Evolutionary conservation across 2,113 vertebrate species (phyloP), one percentile per base, ranked within the genome.

Genomic region (Lasiurus cinereus): DNA sequence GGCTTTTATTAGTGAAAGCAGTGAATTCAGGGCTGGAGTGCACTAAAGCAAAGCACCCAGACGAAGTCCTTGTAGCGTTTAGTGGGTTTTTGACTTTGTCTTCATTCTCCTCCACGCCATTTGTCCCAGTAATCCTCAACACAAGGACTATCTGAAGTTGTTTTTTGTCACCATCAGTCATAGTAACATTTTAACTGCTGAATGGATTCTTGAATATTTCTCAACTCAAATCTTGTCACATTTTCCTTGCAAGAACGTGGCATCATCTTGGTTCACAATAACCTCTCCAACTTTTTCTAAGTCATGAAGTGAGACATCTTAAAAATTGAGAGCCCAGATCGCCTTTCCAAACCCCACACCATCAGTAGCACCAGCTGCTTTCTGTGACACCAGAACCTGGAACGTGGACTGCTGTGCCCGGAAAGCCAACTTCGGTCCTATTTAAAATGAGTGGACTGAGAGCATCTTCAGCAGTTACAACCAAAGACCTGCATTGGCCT

Each of bases 381-480:
- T 99, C 99, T 39, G 0, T 99, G 97, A 99, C 99, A 78, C 98
- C 99, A 80, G 99, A 99, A 54, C 99, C 98, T 8, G 99, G 99
- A 10, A 98, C 98, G 98, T 99, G 99, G 27, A 99, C 98, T 76
- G 98, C 99, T 33, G 98, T 99, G 31, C 99, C 98, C 93, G 98
- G 98, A 31, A 99, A 98, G 8, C 98, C 99, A 76, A 99, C 98
- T 95, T 99, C 99, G 21, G 99, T 93, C 67, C 99, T 99, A 84
- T 99, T 99, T 72, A 99, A 98, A 46, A 99, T 99, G n/a, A 99
- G 92, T 27, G 98, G 99, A 96, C 98, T 99, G 69, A 99, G 98
- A 96, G 99, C 98, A 92, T 99, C 98, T 96, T 99, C 99, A 6
- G 98, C 99, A 91, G 99, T 97, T 18, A 99, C 99, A 39, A 99